Conservation (phyloP, 2,113 vertebrate species). For the Empidonax alnorum region DNA sequence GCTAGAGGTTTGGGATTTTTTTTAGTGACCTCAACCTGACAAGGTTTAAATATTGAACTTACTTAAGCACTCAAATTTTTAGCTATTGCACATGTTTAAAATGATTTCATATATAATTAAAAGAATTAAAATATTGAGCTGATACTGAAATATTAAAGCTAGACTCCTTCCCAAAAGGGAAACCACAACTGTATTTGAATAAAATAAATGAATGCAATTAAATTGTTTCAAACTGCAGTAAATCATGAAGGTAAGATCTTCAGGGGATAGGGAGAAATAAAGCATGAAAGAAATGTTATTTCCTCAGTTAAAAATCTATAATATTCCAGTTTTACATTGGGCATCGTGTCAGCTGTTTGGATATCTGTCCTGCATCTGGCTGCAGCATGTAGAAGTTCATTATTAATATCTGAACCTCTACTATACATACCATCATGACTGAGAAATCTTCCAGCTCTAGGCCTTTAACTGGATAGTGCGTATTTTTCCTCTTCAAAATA, state of each 20-base stretch:
- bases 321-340: background rate
- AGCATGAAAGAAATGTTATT: background rate
- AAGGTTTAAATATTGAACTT: constrained; percentile 34
- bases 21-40: background rate
- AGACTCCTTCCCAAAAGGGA: background rate
- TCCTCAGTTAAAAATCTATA: background rate
- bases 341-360: background rate
- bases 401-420: background rate
- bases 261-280: background rate
- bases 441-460: background rate
- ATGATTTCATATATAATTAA: constrained; percentile 45
- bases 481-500: background rate
- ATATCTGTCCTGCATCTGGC: background rate
- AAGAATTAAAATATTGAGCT: constrained; percentile 60
- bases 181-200: background rate
- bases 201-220: constrained; percentile 10
- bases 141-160: constrained; percentile 36
- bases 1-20: background rate
- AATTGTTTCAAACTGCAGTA: background rate
- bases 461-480: background rate
- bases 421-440: background rate
- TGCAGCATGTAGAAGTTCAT: background rate
- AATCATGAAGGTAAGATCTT: constrained; percentile 15
- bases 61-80: constrained; percentile 29
- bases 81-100: constrained; percentile 1